Conservation (phyloP, 2,113 vertebrate species). For the Beaufortia kweichowensis region DNA sequence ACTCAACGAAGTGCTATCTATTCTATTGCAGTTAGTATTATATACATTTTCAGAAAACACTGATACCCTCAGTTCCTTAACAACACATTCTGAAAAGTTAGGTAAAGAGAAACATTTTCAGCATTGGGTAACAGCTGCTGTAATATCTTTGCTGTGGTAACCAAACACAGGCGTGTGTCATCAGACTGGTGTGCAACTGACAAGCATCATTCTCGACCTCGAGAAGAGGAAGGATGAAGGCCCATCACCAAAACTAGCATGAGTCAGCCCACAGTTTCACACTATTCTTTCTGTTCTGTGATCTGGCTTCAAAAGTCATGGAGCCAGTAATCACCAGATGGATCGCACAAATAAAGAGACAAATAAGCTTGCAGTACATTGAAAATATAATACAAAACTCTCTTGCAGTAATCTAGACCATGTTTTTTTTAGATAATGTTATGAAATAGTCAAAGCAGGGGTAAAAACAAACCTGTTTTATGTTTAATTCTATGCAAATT, state of each 20-base stretch:
- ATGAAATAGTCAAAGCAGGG: neutral
- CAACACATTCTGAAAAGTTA: conserved; percentile 14
- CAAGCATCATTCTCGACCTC: neutral
- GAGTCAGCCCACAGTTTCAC: neutral
- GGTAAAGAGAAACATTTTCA: neutral
- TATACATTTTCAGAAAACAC: neutral
- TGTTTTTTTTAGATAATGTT: no score
- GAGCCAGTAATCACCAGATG: neutral
- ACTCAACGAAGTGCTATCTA: neutral
- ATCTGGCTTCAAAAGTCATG: neutral
- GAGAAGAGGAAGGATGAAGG: neutral
- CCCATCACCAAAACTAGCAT: neutral
- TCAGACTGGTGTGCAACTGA: neutral
- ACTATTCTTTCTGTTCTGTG: neutral
- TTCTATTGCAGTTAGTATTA: neutral
- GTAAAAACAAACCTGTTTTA: neutral
- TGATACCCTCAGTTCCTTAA: neutral
- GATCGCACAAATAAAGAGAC: conserved; percentile 4
- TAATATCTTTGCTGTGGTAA: conserved; percentile 3
- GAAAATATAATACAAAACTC: neutral
- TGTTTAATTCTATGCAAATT: neutral
- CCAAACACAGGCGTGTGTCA: conserved; percentile 4
- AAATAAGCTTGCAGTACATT: neutral
- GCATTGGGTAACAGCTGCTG: neutral
- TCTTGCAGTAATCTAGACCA: neutral